Conservation (phyloP, 2,113 vertebrate genomes). For the Ciconia stormi region DNA sequence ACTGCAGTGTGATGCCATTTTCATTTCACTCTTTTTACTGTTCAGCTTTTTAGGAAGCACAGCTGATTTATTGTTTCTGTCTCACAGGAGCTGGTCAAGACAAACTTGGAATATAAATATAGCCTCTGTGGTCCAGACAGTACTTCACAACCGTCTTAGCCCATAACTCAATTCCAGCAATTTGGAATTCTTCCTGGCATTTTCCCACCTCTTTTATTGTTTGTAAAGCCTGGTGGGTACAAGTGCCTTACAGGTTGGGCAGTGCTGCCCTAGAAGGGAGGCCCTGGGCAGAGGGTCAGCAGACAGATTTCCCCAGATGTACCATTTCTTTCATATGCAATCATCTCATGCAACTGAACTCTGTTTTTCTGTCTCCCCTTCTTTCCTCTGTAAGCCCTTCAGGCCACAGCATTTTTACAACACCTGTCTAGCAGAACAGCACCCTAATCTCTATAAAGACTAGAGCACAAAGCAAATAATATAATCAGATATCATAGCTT, state of each 20-base stretch:
- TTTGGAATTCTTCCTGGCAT: neutral
- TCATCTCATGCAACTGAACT: neutral
- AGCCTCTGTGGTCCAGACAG: neutral
- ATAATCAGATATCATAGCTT: neutral
- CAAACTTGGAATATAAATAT: conserved; percentile 52
- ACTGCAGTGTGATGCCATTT: neutral
- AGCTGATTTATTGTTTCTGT: conserved; percentile 33
- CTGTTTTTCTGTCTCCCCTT: neutral
- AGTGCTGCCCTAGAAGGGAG: neutral
- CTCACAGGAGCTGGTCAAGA: conserved; percentile 17
- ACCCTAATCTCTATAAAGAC: neutral
- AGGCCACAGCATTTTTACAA: neutral
- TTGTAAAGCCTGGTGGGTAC: neutral
- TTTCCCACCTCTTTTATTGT: neutral
- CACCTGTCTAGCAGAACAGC: neutral
- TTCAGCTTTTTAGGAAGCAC: neutral
- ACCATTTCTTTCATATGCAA: neutral
- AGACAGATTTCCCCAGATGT: neutral
- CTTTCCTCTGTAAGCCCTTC: neutral
- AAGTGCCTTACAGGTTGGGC: neutral
- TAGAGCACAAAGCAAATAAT: neutral
- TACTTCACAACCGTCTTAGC: neutral
- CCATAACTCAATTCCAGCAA: neutral
- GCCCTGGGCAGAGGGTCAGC: neutral
- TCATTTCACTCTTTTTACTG: neutral